Percentiles rank a stretch among this genome's conserved stretches.
phyloP scores from a whole-genome alignment of 2,797 vertebrate species.

The Rallus crepitans region DNA sequence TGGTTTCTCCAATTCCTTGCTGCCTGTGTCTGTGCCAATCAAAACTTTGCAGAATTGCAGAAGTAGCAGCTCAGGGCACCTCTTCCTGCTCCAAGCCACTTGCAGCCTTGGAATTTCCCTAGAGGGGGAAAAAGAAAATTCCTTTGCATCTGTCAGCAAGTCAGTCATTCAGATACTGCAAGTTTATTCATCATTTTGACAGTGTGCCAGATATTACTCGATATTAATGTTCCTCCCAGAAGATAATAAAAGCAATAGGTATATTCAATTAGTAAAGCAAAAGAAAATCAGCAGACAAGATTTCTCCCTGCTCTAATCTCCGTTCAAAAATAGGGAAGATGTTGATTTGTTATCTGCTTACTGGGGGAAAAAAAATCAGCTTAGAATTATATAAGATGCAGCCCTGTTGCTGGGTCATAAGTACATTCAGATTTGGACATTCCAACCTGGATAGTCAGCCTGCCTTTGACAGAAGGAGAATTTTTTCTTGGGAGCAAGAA shows the following conservation, averaged over 20 bases:
- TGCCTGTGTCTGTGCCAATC: not conserved
- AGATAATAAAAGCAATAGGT: not conserved
- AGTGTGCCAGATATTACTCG: not conserved
- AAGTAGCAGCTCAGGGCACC: not conserved
- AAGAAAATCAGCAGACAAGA: not conserved
- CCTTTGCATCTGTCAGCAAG: not conserved
- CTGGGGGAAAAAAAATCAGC: not conserved
- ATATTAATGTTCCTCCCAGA: not conserved
- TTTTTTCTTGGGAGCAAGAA: not conserved
- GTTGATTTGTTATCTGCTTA: not conserved
- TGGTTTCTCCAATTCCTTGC: not conserved
- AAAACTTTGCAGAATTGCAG: not conserved
- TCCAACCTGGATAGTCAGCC: not conserved
- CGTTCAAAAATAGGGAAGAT: not conserved
- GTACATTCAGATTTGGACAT: not conserved
- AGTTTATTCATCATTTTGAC: not conserved
- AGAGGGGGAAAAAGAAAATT: not conserved
- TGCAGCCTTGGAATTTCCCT: not conserved
- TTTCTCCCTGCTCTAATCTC: not conserved
- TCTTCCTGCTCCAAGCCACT: not conserved
- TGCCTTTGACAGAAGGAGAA: not conserved
- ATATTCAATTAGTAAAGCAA: not conserved
- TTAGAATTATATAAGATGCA: not conserved
- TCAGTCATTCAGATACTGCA: not conserved
- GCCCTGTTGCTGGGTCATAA: not conserved